Conservation (phyloP, 2,113 vertebrate genomes). For the Notarius quadriscutis region DNA sequence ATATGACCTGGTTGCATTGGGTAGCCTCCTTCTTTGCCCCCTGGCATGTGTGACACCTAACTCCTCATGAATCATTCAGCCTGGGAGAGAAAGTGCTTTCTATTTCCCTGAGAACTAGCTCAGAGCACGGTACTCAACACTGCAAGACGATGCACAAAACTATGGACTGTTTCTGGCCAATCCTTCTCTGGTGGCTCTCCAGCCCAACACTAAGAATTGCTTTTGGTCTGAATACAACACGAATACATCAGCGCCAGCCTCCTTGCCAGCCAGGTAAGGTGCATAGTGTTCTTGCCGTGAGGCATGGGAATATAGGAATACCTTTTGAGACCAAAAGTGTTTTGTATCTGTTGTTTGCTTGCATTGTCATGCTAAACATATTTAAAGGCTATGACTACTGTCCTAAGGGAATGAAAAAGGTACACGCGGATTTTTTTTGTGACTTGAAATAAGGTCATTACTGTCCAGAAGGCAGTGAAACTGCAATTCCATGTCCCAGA, state of each 20-base stretch:
- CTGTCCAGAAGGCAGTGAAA: constrained; percentile 65
- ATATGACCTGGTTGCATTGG: constrained; percentile 58
- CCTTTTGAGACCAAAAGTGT: neutral
- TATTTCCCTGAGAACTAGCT: constrained; percentile 11
- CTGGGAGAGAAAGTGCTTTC: constrained; percentile 60
- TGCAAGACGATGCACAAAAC: constrained; percentile 19
- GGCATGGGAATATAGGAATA: neutral
- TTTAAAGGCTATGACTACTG: neutral
- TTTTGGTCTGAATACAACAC: constrained; percentile 43
- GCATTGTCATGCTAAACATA: neutral
- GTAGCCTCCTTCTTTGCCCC: constrained; percentile 43
- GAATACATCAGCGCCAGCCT: constrained; percentile 22
- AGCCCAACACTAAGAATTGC: constrained; percentile 7
- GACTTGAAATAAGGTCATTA: constrained; percentile 71
- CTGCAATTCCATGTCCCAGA: constrained; percentile 73
- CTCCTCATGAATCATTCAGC: constrained; percentile 74
- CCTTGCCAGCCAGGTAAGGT: constrained; percentile 69
- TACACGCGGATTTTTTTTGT: neutral
- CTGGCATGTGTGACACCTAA: constrained; percentile 63
- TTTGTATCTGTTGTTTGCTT: constrained; percentile 5
- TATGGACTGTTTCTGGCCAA: constrained; percentile 18
- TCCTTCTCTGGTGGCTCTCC: constrained; percentile 52
- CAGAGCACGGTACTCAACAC: constrained; percentile 5
- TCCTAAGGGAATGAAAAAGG: neutral
- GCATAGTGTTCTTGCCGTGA: neutral